Evolutionary conservation across 2,113 vertebrate genomes (phyloP).

Genomic region (Sinocyclocheilus grahami): DNA sequence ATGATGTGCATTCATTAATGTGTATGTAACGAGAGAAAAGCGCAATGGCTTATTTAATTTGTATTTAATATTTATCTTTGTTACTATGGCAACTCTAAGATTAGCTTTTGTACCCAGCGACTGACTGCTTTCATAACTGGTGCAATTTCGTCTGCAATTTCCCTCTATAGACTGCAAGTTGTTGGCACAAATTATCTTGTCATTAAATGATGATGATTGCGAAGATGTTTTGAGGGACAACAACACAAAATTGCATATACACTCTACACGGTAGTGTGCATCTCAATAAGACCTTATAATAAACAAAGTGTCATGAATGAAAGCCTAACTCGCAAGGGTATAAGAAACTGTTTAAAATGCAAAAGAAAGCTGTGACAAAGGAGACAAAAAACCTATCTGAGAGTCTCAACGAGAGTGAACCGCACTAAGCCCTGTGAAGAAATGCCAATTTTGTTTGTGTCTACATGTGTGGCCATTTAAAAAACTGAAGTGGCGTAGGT

Average conservation of each 20-base stretch:
- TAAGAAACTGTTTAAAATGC: conserved; percentile 27
- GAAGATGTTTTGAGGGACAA: conserved; percentile 27
- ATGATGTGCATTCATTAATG: background rate
- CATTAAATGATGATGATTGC: conserved; percentile 41
- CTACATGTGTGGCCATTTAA: background rate
- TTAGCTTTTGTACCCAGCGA: conserved; percentile 39
- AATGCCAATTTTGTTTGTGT: background rate
- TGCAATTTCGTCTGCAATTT: conserved; percentile 44
- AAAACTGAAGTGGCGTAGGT: background rate
- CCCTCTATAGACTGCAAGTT: conserved; percentile 13
- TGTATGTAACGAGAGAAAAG: background rate
- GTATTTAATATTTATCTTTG: conserved; percentile 41
- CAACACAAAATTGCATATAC: background rate
- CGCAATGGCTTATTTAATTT: background rate
- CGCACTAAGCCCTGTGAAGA: background rate
- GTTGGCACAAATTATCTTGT: conserved; percentile 44
- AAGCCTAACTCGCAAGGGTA: conserved; percentile 19
- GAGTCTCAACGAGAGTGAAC: background rate
- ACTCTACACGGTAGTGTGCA: background rate
- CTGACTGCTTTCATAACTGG: conserved; percentile 45
- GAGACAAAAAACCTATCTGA: conserved; percentile 24
- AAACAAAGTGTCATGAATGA: conserved; percentile 17
- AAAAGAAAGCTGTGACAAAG: background rate
- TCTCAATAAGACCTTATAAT: conserved; percentile 1
- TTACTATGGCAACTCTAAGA: conserved; percentile 52